A percentile compares a stretch with the other conserved stretches of the same genome.
Evolutionary conservation across 2,797 vertebrate genomes (phyloP).

Genomic region (Gymnothorax reevesii): DNA sequence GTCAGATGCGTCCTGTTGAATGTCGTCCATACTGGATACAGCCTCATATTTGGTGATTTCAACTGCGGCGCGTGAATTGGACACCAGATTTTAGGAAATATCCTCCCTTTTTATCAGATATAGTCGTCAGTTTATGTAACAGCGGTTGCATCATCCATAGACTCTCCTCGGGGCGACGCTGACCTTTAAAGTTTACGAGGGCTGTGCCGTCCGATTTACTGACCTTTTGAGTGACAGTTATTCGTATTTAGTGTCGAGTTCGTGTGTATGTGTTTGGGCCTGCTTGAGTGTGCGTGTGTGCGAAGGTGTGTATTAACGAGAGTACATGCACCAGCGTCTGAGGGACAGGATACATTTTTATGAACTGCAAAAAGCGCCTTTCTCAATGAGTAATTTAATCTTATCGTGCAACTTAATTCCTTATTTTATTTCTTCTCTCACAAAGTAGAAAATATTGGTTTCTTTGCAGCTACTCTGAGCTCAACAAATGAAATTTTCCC

Average conservation of each 20-base stretch:
- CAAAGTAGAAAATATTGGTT: too few relatives aligned
- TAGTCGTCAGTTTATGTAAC: not conserved
- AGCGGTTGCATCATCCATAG: not conserved
- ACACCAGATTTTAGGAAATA: constrained; percentile 12
- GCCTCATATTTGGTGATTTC: not conserved
- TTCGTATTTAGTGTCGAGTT: not conserved
- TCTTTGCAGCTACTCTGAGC: too few relatives aligned
- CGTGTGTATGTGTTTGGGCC: constrained; percentile 10
- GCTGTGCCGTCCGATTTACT: not conserved
- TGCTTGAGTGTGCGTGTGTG: constrained; percentile 29
- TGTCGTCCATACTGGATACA: not conserved
- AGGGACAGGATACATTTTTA: constrained; percentile 23
- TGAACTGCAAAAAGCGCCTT: too few relatives aligned
- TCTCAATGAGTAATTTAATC: too few relatives aligned
- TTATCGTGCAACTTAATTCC: too few relatives aligned
- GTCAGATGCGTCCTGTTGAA: constrained; percentile 20
- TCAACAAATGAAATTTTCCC: too few relatives aligned
- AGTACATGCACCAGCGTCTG: constrained; percentile 25
- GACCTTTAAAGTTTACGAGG: not conserved
- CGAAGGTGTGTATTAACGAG: not conserved
- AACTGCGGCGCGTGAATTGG: not conserved
- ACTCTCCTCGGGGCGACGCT: constrained; percentile 5
- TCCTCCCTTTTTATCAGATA: not conserved
- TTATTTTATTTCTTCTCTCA: too few relatives aligned
- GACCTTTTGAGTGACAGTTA: constrained; percentile 13